Evolutionary conservation across 2,113 vertebrate species (phyloP), one percentile per base, ranked within the genome.

Genomic region (Dendropsophus ebraccatus): DNA sequence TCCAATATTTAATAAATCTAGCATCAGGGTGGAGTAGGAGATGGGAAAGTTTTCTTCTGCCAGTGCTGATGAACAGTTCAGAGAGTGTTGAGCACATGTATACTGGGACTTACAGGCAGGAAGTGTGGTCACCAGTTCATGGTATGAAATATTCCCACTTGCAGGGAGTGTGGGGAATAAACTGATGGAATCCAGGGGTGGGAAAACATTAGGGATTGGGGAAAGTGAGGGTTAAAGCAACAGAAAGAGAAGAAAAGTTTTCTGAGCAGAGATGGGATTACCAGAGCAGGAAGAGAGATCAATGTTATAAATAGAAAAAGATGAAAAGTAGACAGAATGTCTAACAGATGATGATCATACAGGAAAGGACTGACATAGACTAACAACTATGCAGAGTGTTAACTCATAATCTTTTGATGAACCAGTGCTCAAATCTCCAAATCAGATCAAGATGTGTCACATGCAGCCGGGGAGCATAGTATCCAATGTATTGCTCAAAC

Each of bases 241-340:
- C n/a, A 67, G 35, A 65, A 2, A 28, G 30, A 47, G 12, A 28
- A 52, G 28, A 23, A 50, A 23, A 50, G 73, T 17, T 50, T 21
- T 49, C 23, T 16, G 12, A 49, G 25, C 9, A 25, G 23, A 30
- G 41, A 21, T 45, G 37, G 41, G 17, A 49, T 81, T 45, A 30
- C 60, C 37, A 50, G 79, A n/a, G 41, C 17, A 81, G 41, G 23
- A 67, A 67, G 60, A 62, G n/a, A 23, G 60, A 67, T 67, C 41
- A 19, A 19, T 28, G 23, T 80, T 37, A 80, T 62, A 60, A 80
- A 80, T 80, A 80, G 52, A 35, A 2, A 79, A 70, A 41, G 77
- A 80, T 13, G 35, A 52, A 80, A 45, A 80, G 35, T 37, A 62
- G 54, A 47, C 41, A 37, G 21, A 62, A 62, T 17, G 21, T n/a